Conservation (phyloP, 2,888 invertebrate species). For the Alloscopus bannaensis region DNA sequence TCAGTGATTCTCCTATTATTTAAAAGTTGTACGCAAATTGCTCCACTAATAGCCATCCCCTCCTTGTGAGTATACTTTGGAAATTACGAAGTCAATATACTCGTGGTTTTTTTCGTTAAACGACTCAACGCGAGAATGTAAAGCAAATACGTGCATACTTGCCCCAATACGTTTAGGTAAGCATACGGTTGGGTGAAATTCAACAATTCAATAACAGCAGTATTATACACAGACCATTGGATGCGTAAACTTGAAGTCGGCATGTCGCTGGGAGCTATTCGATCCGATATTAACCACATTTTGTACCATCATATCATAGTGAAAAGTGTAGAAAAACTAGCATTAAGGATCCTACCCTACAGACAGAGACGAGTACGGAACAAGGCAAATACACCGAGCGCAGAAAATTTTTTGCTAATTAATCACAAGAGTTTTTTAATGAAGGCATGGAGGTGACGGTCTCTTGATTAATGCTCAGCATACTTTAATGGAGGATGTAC, state of each 20-base stretch:
- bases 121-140: background rate
- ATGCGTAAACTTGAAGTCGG: no score
- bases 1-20: conserved; percentile 44
- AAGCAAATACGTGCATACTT: no score
- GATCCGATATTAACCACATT: background rate
- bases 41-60: conserved; percentile 16
- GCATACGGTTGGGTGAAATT: no score
- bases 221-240: background rate
- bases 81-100: no score
- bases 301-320: conserved; percentile 26
- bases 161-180: no score
- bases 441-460: conserved; percentile 60
- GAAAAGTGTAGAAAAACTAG: conserved; percentile 8
- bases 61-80: no score
- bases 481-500: conserved; percentile 19
- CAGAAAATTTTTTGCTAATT: conserved; percentile 49
- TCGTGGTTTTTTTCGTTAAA: no score
- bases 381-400: conserved; percentile 41
- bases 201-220: background rate
- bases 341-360: conserved; percentile 28
- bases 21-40: conserved; percentile 36
- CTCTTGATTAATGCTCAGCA: conserved; percentile 60
- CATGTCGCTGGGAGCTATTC: conserved; percentile 18
- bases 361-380: conserved; percentile 39
- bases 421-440: conserved; percentile 62